Base-by-base conservation (phyloP, 2,888 invertebrate genomes). In the Drosophila greeni region DNA sequence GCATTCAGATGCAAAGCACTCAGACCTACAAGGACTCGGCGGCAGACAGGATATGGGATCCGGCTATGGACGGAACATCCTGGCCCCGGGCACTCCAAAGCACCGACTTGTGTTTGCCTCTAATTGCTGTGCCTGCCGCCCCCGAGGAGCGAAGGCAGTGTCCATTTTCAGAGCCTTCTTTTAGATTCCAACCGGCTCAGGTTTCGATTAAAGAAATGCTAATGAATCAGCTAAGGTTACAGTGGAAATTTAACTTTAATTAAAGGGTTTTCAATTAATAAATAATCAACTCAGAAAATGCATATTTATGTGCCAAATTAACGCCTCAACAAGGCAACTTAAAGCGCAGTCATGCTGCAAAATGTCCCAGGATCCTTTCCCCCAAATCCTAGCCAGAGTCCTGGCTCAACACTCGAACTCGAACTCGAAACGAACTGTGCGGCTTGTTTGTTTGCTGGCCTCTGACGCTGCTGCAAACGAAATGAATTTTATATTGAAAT, bases 401-500 rank as follows among this genome's bases (percentile, higher is more conserved):
- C 43, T 1, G 24, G 6, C 20, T 20, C 20, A 20, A 20, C 20
- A 20, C 20, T 20, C 20, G 8, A 45, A 45, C 24, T 42, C 16
- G 6, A 43, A 43, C 45, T 45, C 29, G 12, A 29, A 11, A 55
- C 58, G 51, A 55, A 49, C 55, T 53, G 55, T 53, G 55, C 29
- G 55, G 55, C 53, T 47, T 52, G 55, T 60, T 51, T 42, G 39
- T 52, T 47, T 60, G 54, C 42, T 20, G 24, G 67, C 31, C 37
- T 56, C 47, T 54, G 45, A 56, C 36, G 3, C 20, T n/a, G 37
- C 29, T 54, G 55, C 49, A 82, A 80, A 73, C 68, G 81, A 75
- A 79, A 82, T 79, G 79, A 79, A 79, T 79, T 79, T 79, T 82
- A 79, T 82, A 79, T 79, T 79, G 83, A 82, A 79, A 79, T 79